phyloP scores from a whole-genome alignment of 2,888 invertebrate species.

The Clunio marinus region DNA sequence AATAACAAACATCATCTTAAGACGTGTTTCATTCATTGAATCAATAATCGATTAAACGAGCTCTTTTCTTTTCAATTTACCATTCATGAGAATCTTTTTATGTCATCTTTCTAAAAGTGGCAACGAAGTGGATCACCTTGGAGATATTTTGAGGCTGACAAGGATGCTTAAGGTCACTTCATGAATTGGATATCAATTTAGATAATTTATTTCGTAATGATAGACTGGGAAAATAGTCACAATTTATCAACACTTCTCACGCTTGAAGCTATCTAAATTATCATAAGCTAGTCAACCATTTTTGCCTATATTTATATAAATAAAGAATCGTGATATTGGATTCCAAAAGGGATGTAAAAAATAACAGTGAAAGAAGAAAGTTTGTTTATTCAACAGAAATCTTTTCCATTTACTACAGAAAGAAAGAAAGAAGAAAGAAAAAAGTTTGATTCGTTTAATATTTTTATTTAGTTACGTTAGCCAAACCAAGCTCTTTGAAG shows the following conservation, averaged over 20 bases:
- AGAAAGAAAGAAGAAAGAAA: background rate
- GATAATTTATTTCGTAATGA: no score
- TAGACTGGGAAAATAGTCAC: no score
- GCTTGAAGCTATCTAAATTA: no score
- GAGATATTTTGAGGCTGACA: no score
- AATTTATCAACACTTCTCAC: no score
- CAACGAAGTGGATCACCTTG: no score
- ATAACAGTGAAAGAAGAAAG: background rate
- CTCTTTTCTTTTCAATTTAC: constrained; percentile 6
- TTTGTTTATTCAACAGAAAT: constrained; percentile 27
- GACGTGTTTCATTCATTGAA: background rate
- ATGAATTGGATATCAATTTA: no score
- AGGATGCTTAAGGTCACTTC: no score
- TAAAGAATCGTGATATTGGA: no score
- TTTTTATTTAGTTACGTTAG: background rate
- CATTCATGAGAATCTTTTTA: background rate
- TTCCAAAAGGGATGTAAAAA: no score
- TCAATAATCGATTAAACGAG: constrained; percentile 4
- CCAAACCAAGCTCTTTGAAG: background rate
- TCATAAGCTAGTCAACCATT: no score
- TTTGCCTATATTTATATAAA: no score
- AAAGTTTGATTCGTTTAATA: constrained; percentile 5
- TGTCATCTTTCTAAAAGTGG: background rate
- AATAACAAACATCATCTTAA: background rate
- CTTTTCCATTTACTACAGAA: constrained; percentile 1